Conservation (phyloP, 1,140 invertebrate genomes). For the Bombus pyrosoma region DNA sequence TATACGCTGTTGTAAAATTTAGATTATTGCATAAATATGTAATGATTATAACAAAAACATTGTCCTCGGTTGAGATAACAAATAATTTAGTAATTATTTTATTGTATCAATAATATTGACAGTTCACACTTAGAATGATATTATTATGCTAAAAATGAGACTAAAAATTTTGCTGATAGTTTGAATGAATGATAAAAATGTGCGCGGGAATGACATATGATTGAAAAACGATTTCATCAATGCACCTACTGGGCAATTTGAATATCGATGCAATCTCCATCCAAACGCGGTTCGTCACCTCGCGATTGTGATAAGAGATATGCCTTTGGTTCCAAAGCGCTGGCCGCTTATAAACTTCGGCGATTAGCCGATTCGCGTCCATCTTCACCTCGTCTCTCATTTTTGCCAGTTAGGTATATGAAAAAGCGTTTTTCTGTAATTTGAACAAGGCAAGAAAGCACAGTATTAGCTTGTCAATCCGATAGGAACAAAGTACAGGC, state of each 20-base stretch:
- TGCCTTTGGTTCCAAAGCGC: conserved; percentile 80
- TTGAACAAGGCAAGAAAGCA: conserved; percentile 1
- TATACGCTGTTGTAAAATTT: background rate
- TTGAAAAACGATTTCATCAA: conserved; percentile 39
- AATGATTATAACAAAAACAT: background rate
- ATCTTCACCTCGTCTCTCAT: conserved; percentile 79
- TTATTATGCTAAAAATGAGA: background rate
- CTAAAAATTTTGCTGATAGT: background rate
- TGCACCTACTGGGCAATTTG: conserved; percentile 78
- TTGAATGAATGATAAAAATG: conserved; percentile 4
- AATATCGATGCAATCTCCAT: conserved; percentile 80
- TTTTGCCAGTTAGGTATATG: conserved; percentile 27
- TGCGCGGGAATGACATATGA: conserved; percentile 33
- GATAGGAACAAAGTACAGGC: conserved; percentile 71
- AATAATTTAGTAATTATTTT: background rate
- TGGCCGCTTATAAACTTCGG: conserved; percentile 79
- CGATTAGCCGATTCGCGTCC: conserved; percentile 80
- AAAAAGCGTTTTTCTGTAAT: conserved; percentile 5
- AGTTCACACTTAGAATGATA: background rate
- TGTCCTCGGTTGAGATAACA: background rate
- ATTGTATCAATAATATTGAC: background rate
- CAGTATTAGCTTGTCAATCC: conserved; percentile 51
- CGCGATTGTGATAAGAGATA: conserved; percentile 80
- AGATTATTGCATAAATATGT: background rate
- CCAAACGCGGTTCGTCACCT: conserved; percentile 79